Evolutionary conservation across 2,797 vertebrate genomes (phyloP).

Genomic region (Microchirus variegatus): DNA sequence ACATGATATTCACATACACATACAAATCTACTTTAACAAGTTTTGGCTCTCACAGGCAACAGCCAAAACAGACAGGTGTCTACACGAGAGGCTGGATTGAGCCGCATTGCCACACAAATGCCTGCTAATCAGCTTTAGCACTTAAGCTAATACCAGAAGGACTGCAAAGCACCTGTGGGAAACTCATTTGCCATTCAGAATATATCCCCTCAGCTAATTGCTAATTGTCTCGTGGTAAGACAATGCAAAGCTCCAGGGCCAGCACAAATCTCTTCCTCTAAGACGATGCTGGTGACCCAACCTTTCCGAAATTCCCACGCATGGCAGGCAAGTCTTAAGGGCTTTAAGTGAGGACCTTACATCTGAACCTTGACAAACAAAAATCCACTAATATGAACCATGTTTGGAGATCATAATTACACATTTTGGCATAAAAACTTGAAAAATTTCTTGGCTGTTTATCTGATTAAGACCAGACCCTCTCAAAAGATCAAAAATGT

Average conservation of each 20-base stretch:
- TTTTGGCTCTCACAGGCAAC: too few relatives aligned
- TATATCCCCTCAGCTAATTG: conserved; percentile 60
- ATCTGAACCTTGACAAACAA: conserved; percentile 39
- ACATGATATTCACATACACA: too few relatives aligned
- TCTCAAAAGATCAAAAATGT: conserved; percentile 23
- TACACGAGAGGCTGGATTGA: conserved; percentile 54
- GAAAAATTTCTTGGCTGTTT: conserved; percentile 1
- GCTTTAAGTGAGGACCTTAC: conserved; percentile 35
- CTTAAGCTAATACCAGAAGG: conserved; percentile 74
- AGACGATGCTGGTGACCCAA: conserved; percentile 35
- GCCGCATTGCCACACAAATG: conserved; percentile 68
- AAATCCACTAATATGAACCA: conserved; percentile 5
- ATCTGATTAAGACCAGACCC: conserved; percentile 8
- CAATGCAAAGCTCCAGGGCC: conserved; percentile 52
- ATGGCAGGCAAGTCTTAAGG: conserved; percentile 43
- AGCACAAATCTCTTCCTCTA: conserved; percentile 37
- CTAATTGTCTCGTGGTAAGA: conserved; percentile 58
- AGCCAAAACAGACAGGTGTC: conserved; percentile 8
- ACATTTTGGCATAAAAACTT: conserved; percentile 13
- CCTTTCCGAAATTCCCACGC: conserved; percentile 52
- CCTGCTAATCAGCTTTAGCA: conserved; percentile 79
- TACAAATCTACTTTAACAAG: too few relatives aligned
- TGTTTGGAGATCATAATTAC: neutral
- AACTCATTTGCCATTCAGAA: conserved; percentile 62
- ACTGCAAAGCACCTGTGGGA: conserved; percentile 79